Evolutionary conservation across 2,888 invertebrate species (phyloP).

Genomic region (Globia sparganii): DNA sequence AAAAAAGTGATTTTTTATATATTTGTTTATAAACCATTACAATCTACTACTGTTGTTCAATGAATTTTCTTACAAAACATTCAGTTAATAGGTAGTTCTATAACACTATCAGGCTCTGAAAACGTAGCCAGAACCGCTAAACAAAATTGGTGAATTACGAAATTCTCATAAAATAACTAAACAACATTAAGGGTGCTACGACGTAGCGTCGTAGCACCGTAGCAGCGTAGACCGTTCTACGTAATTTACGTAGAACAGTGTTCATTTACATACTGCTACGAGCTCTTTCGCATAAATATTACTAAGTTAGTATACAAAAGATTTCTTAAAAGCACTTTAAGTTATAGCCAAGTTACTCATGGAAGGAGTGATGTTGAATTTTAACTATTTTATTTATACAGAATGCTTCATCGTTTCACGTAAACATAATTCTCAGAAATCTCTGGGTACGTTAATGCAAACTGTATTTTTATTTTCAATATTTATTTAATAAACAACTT

Average conservation of each 20-base stretch:
- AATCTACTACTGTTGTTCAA: too few species aligned
- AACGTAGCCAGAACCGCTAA: background rate
- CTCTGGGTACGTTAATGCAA: background rate
- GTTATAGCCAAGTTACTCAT: background rate
- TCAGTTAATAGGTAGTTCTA: background rate
- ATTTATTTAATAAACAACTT: background rate
- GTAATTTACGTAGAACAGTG: slow-evolving; percentile 54
- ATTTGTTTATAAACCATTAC: too few species aligned
- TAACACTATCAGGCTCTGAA: background rate
- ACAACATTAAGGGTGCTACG: slow-evolving; percentile 50
- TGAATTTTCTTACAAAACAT: background rate
- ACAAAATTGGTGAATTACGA: slow-evolving; percentile 1
- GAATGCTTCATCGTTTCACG: background rate
- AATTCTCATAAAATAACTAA: slow-evolving; percentile 25
- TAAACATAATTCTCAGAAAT: background rate
- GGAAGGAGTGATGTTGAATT: background rate
- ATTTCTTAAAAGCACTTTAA: slow-evolving; percentile 37
- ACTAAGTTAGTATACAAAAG: slow-evolving; percentile 13
- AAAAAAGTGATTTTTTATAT: too few species aligned
- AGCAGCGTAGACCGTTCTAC: slow-evolving; percentile 56
- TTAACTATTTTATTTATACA: background rate
- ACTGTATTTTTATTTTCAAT: background rate
- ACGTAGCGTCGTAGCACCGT: slow-evolving; percentile 56
- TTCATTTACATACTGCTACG: slow-evolving; percentile 53
- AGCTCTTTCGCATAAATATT: slow-evolving; percentile 36